phyloP scores from a whole-genome alignment of 2,113 vertebrate species.

The Miniopterus natalensis region DNA sequence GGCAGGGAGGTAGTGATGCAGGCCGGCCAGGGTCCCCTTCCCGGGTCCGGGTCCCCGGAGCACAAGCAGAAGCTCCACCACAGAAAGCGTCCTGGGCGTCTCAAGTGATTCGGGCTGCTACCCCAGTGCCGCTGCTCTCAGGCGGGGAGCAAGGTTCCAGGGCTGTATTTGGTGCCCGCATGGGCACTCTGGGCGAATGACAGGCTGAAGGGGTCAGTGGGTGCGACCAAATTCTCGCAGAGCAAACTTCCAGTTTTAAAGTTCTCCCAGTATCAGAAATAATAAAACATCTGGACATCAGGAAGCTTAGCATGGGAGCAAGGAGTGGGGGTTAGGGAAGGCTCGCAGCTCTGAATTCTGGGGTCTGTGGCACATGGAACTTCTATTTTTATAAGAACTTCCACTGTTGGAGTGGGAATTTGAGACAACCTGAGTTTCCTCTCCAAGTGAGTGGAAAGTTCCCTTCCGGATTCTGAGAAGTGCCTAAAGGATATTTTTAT shows the following conservation, averaged over 20 bases:
- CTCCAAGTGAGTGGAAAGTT: background rate
- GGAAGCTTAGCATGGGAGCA: background rate
- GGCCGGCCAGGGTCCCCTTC: background rate
- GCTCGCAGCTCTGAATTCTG: background rate
- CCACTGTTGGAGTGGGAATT: background rate
- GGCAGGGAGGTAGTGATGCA: background rate
- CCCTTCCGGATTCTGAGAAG: background rate
- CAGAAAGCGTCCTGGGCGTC: background rate
- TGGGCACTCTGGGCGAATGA: background rate
- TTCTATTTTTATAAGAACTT: background rate
- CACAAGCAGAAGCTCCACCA: background rate
- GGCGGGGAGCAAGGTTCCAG: background rate
- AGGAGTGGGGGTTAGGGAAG: background rate
- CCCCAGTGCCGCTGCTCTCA: background rate
- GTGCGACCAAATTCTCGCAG: background rate
- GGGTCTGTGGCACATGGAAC: background rate
- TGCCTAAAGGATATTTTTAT: background rate
- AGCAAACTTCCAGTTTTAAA: background rate
- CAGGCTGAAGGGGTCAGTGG: background rate
- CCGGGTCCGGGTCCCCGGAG: background rate
- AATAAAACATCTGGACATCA: background rate
- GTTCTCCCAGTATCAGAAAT: background rate
- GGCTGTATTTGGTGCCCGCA: background rate
- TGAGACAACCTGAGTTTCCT: background rate
- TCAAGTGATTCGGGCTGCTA: constrained; percentile 8